These are phyloP conservation scores for Invenusta paracnida DNA, from an alignment of 2,888 invertebrate genomes.

Conservation along the genomic window DNA sequence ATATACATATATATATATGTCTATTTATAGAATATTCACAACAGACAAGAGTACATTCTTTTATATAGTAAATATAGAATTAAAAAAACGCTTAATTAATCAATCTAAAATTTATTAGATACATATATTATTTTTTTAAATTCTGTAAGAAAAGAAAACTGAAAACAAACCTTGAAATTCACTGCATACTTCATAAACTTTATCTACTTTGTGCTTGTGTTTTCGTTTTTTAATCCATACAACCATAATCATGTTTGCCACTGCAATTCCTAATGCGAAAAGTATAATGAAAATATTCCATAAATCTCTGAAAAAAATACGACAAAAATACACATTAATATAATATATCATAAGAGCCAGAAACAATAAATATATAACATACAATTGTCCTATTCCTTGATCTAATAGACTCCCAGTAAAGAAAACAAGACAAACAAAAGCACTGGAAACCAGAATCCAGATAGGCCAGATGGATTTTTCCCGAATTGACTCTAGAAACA, in stretches of 20 bases:
- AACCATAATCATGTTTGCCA: background rate
- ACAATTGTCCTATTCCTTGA: background rate
- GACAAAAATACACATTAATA: background rate
- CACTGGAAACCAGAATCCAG: background rate
- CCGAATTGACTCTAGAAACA: background rate
- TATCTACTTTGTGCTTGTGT: background rate
- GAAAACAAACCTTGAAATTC: background rate
- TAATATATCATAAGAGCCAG: background rate
- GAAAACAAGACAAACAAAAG: background rate
- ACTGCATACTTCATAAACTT: background rate
- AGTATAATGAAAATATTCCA: conserved; percentile 9
- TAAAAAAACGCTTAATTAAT: too few species aligned
- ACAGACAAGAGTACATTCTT: too few species aligned
- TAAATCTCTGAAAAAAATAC: background rate
- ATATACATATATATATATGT: too few species aligned
- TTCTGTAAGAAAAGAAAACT: too few species aligned
- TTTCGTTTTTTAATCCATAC: background rate
- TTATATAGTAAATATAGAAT: too few species aligned
- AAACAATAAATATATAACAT: background rate
- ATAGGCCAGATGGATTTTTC: conserved; percentile 16
- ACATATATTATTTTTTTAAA: too few species aligned
- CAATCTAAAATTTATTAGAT: too few species aligned
- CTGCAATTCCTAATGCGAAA: background rate
- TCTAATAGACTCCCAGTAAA: background rate
- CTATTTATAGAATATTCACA: too few species aligned